These are phyloP conservation scores for Spinibarbus caldwelli DNA, from an alignment of 2,797 vertebrate genomes.

Conservation along the genomic window DNA sequence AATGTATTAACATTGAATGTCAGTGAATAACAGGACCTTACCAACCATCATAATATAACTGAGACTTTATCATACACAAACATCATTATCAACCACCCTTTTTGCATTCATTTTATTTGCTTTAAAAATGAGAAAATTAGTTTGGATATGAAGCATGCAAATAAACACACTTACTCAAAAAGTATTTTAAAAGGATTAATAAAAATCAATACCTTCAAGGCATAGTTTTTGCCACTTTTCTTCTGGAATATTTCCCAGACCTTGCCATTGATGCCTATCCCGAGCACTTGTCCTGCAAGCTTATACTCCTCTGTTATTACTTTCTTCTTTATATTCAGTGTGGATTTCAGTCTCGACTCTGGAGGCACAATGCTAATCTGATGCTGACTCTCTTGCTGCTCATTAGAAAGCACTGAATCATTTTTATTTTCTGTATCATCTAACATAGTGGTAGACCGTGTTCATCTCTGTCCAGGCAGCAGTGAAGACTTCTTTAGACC, in stretches of 20 bases:
- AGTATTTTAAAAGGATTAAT: not conserved
- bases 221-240: conserved; percentile 84
- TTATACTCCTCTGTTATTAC: conserved; percentile 89
- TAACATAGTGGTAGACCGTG: conserved; percentile 6
- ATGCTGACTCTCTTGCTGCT: not conserved
- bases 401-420: not conserved
- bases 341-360: not conserved
- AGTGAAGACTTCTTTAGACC: conserved; percentile 12
- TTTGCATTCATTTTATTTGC: no score
- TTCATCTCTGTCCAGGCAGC: not conserved
- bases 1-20: not conserved
- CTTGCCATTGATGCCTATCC: conserved; percentile 88
- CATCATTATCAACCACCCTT: not conserved
- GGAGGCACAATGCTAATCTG: conserved; percentile 33
- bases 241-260: conserved; percentile 87
- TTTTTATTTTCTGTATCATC: conserved; percentile 14
- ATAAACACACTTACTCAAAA: not conserved
- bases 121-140: not conserved
- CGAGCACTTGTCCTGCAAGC: conserved; percentile 86
- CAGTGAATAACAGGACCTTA: no score
- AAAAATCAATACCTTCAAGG: conserved; percentile 77
- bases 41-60: no score
- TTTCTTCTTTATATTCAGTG: conserved; percentile 76
- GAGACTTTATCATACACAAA: not conserved
- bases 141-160: not conserved